These are phyloP conservation scores for Crotalus viridis DNA, from an alignment of 2,113 vertebrate genomes.

Conservation along the genomic window DNA sequence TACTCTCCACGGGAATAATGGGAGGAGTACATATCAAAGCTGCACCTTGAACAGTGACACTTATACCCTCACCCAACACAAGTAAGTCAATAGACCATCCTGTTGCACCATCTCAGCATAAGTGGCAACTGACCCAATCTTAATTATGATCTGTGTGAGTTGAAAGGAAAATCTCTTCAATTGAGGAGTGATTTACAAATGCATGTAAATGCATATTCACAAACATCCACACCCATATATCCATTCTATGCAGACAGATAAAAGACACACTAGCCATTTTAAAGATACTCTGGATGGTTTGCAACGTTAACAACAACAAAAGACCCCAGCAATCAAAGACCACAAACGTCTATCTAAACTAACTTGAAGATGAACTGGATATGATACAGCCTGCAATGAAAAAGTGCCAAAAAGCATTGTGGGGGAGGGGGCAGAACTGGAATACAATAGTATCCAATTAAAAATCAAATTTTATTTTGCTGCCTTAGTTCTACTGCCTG, in stretches of 20 bases:
- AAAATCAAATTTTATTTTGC: neutral
- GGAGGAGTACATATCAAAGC: neutral
- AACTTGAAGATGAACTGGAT: neutral
- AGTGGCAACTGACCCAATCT: neutral
- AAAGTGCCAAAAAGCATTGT: neutral
- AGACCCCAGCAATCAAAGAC: neutral
- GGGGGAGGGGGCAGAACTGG: neutral
- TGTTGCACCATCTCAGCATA: neutral
- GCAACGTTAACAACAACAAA: neutral
- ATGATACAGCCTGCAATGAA: neutral
- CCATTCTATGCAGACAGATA: neutral
- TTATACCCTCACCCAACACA: neutral
- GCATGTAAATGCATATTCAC: neutral
- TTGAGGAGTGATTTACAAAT: neutral
- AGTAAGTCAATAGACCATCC: neutral
- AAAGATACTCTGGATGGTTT: neutral
- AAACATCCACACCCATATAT: neutral
- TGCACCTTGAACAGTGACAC: neutral
- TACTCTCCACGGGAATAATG: neutral
- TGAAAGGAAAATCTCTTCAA: neutral
- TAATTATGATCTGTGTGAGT: neutral
- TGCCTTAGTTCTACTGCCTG: slow-evolving; percentile 14
- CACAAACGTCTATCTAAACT: neutral
- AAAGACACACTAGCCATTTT: neutral
- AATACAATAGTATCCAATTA: neutral